Evolutionary conservation across 2,113 vertebrate species (phyloP).

Genomic region (Okapia johnstoni): DNA sequence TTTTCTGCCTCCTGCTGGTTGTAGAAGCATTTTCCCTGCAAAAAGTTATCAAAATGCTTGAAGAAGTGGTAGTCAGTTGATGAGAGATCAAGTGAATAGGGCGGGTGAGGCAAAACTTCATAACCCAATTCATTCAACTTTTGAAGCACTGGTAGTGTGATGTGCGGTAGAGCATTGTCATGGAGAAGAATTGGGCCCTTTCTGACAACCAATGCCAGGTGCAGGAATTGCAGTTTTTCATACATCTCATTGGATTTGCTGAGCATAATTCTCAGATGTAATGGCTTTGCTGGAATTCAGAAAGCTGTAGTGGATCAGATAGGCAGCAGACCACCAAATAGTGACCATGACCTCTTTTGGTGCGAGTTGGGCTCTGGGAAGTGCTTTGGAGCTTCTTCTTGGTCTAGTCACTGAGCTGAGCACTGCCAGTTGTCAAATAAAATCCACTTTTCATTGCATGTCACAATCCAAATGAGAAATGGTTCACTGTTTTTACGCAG

Average conservation of each 20-base stretch:
- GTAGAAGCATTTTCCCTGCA: not conserved
- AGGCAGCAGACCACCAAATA: not conserved
- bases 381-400: not conserved
- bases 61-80: not conserved
- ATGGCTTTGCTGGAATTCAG: not conserved
- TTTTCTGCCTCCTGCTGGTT: not conserved
- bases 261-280: not conserved
- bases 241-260: not conserved
- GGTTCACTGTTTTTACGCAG: rapidly evolving
- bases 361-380: not conserved
- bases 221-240: not conserved
- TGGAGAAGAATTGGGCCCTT: not conserved
- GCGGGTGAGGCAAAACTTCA: not conserved
- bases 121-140: not conserved
- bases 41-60: not conserved
- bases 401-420: not conserved
- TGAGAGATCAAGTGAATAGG: not conserved
- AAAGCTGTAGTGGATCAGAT: not conserved
- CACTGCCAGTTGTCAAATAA: not conserved
- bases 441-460: not conserved
- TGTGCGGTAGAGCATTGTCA: not conserved
- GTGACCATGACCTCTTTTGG: not conserved
- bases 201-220: not conserved
- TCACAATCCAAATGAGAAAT: not conserved
- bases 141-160: not conserved